phyloP scores from a whole-genome alignment of 92 coral and sea anemone species.

The Phymanthus crucifer region DNA sequence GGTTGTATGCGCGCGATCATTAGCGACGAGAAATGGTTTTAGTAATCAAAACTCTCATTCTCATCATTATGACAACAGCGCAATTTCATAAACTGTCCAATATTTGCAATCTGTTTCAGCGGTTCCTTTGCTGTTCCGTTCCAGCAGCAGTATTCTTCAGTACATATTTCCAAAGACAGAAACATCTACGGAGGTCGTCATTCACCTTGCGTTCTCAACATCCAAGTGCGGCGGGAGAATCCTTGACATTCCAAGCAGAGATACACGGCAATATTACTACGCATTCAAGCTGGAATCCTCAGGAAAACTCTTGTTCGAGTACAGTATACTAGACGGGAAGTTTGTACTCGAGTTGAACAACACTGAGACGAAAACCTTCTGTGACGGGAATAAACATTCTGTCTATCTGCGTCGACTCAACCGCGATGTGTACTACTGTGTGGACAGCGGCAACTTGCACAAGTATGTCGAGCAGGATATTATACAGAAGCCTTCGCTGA shows the following conservation, averaged over 20 bases:
- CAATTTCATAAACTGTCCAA: neutral
- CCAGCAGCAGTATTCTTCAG: constrained; percentile 17
- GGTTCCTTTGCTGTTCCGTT: constrained; percentile 24
- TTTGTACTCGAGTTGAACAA: constrained; percentile 1
- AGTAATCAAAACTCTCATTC: no score
- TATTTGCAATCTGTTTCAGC: neutral
- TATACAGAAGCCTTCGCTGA: constrained; percentile 20
- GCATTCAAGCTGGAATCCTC: constrained; percentile 9
- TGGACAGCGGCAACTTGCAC: constrained; percentile 15
- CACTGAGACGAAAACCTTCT: constrained; percentile 10
- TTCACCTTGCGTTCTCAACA: constrained; percentile 26
- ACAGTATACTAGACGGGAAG: constrained; percentile 13
- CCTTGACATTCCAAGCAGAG: constrained; percentile 35
- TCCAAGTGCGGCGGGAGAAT: constrained; percentile 25
- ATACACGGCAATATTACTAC: constrained; percentile 20
- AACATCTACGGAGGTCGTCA: constrained; percentile 10
- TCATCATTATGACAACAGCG: neutral
- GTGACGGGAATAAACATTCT: constrained; percentile 29
- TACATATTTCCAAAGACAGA: constrained; percentile 39
- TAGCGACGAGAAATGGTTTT: no score
- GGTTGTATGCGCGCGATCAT: no score
- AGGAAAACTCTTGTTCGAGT: constrained; percentile 12
- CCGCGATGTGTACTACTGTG: constrained; percentile 17
- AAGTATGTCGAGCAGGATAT: constrained; percentile 6
- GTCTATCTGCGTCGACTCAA: constrained; percentile 8